These are phyloP conservation scores for Protosalanx chinensis DNA, from an alignment of 2,797 vertebrate species.

Conservation along the genomic window DNA sequence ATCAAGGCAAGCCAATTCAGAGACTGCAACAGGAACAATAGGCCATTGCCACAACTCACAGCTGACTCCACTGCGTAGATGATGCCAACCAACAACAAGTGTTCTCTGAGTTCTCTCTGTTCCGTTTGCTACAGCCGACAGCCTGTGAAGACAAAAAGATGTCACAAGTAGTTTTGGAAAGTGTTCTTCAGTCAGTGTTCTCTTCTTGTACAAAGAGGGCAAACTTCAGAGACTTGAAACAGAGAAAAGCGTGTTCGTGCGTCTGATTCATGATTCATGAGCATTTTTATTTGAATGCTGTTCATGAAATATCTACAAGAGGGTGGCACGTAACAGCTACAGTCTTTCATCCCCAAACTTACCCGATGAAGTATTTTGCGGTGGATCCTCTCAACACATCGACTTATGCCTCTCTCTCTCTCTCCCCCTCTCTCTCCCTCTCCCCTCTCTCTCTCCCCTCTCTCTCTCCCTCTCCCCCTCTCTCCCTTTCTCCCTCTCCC, in stretches of 20 bases:
- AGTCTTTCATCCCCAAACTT: no score
- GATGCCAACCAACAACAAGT: not conserved
- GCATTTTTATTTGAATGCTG: not conserved
- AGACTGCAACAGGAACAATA: not conserved
- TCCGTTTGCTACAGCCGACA: no score
- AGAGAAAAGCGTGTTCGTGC: conserved; percentile 7
- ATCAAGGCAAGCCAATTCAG: not conserved
- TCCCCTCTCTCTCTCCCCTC: not conserved
- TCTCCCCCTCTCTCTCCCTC: not conserved
- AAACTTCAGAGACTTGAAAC: conserved; percentile 9
- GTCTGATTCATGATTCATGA: not conserved
- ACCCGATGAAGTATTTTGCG: no score
- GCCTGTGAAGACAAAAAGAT: no score
- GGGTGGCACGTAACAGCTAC: no score
- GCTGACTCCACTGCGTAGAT: not conserved
- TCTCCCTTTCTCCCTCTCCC: not conserved
- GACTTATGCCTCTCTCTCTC: not conserved
- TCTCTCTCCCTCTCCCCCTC: not conserved
- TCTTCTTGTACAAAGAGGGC: no score
- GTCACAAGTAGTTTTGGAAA: no score
- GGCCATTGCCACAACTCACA: not conserved
- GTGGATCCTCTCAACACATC: no score
- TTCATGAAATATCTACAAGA: no score
- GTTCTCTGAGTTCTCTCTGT: no score
- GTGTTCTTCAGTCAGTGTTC: no score